These are phyloP conservation scores for Dryadula phaetusa DNA, from an alignment of 2,888 invertebrate genomes.

Conservation along the genomic window DNA sequence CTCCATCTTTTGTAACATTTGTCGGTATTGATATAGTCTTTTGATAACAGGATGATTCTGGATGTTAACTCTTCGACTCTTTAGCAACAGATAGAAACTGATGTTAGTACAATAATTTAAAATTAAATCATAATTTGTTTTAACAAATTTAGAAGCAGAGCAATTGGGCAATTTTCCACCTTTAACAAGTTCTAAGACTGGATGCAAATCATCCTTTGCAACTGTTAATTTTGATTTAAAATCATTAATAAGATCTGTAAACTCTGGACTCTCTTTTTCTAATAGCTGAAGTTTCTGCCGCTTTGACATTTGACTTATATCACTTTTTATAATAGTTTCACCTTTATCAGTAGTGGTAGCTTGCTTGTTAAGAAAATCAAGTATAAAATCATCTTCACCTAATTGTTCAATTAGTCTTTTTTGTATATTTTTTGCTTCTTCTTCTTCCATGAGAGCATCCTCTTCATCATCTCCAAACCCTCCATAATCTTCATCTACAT, in stretches of 20 bases:
- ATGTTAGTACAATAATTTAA: slow-evolving; percentile 94
- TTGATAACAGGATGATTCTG: slow-evolving; percentile 96
- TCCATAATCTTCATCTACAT: slow-evolving; percentile 93
- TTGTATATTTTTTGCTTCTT: slow-evolving; percentile 93
- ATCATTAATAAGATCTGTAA: slow-evolving; percentile 90
- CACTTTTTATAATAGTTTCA: slow-evolving; percentile 87
- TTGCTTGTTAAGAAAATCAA: slow-evolving; percentile 83
- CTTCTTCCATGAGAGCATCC: slow-evolving; percentile 90
- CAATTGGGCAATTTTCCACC: slow-evolving; percentile 86
- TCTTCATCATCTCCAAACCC: slow-evolving; percentile 87
- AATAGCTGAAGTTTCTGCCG: slow-evolving; percentile 91
- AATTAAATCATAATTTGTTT: slow-evolving; percentile 87
- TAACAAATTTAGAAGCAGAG: slow-evolving; percentile 88
- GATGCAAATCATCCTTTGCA: slow-evolving; percentile 86
- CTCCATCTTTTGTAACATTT: slow-evolving; percentile 90
- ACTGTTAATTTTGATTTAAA: slow-evolving; percentile 89
- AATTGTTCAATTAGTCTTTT: slow-evolving; percentile 90
- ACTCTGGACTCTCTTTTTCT: slow-evolving; percentile 94
- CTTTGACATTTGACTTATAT: slow-evolving; percentile 89
- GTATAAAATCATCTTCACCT: slow-evolving; percentile 90
- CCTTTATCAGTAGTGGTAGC: slow-evolving; percentile 69
- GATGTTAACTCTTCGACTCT: slow-evolving; percentile 88
- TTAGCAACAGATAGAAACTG: slow-evolving; percentile 92
- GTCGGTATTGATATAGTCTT: slow-evolving; percentile 91
- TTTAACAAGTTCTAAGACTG: slow-evolving; percentile 86